These are phyloP conservation scores for Ormyrus pomaceus DNA, from an alignment of 2,888 invertebrate genomes.

Conservation along the genomic window DNA sequence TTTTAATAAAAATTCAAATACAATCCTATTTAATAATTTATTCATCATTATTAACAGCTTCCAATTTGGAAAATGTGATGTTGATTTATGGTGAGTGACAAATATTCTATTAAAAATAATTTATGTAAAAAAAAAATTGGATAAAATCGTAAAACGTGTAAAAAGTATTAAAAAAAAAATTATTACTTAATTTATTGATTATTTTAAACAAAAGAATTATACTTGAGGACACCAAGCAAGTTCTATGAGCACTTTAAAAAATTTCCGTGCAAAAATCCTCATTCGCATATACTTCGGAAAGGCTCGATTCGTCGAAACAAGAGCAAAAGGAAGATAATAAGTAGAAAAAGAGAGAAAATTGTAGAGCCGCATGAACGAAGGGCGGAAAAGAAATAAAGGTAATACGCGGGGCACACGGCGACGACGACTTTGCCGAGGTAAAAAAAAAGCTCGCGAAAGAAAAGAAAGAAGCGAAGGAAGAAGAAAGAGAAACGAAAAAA, in stretches of 20 bases:
- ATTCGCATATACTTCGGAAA: constrained; percentile 21
- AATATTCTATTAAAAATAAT: too few relatives aligned
- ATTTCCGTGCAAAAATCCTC: constrained; percentile 29
- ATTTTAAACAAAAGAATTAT: neutral
- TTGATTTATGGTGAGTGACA: too few relatives aligned
- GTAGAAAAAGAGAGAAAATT: constrained; percentile 27
- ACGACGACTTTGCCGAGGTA: constrained; percentile 21
- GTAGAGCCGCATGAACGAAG: constrained; percentile 18
- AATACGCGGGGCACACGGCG: constrained; percentile 31
- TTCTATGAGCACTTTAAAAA: constrained; percentile 8
- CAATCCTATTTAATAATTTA: too few relatives aligned
- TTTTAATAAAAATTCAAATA: too few relatives aligned
- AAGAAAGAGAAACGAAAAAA: constrained; percentile 35
- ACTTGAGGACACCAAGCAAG: constrained; percentile 1
- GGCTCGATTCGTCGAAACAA: neutral
- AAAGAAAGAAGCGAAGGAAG: neutral
- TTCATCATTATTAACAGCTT: too few relatives aligned
- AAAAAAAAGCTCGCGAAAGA: constrained; percentile 54
- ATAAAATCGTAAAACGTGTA: too few relatives aligned
- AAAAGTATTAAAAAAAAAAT: neutral
- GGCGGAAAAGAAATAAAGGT: constrained; percentile 44
- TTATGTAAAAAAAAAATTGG: too few relatives aligned
- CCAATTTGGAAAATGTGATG: too few relatives aligned
- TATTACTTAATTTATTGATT: constrained; percentile 13
- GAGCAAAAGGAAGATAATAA: constrained; percentile 16